Evolutionary conservation across 2,888 invertebrate species (phyloP).

Genomic region (Dendrolimus houi): DNA sequence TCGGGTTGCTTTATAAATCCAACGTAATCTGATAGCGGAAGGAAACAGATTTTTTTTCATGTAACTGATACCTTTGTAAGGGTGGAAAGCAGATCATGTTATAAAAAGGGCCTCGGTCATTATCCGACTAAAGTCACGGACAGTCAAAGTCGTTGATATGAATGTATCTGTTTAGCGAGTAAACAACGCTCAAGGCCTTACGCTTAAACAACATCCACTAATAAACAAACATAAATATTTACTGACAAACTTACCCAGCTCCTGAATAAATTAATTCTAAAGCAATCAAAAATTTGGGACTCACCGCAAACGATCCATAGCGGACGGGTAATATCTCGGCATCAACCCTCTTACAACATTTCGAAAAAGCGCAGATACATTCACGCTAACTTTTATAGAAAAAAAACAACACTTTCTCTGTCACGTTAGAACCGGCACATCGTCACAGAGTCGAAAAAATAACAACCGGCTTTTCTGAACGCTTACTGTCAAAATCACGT

Average conservation of each 20-base stretch:
- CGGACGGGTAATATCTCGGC: conserved; percentile 31
- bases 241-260: conserved; percentile 12
- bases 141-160: conserved; percentile 10
- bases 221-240: conserved; percentile 25
- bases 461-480: conserved; percentile 42
- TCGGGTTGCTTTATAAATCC: not conserved
- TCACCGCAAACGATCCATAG: conserved; percentile 60
- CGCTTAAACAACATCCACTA: conserved; percentile 14
- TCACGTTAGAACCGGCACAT: conserved; percentile 30
- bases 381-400: conserved; percentile 37
- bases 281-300: conserved; percentile 29
- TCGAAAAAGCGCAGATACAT: conserved; percentile 26
- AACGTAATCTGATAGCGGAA: not conserved
- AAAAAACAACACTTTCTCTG: conserved; percentile 50
- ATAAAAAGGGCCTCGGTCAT: conserved; percentile 11
- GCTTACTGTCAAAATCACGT: conserved; percentile 69
- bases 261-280: conserved; percentile 12
- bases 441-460: conserved; percentile 31
- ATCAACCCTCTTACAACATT: conserved; percentile 44
- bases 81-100: conserved; percentile 12
- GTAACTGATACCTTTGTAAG: conserved; percentile 13
- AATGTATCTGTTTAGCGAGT: conserved; percentile 8
- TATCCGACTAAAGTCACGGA: conserved; percentile 6
- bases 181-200: conserved; percentile 10
- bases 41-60: conserved; percentile 10